Conservation (phyloP, 2,797 vertebrate species). For the Anabacerthia variegaticeps region DNA sequence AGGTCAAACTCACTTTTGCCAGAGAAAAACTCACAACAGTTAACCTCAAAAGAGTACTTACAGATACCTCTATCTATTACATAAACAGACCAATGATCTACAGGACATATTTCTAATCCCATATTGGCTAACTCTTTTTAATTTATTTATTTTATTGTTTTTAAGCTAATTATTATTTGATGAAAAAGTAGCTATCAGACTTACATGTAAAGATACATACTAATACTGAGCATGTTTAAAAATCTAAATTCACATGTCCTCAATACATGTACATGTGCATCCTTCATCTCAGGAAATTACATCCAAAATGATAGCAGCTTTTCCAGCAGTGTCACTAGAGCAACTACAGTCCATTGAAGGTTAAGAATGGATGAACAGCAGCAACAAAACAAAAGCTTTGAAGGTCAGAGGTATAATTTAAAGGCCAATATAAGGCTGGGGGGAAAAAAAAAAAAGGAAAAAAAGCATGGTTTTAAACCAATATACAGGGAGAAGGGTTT, state of each 20-base stretch:
- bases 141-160: too few species aligned
- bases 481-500: background rate
- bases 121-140: background rate
- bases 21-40: background rate
- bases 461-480: background rate
- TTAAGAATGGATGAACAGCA: background rate
- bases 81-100: background rate
- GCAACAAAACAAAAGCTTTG: background rate
- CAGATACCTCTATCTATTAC: background rate
- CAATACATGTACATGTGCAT: accelerated
- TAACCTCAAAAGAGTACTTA: background rate
- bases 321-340: background rate
- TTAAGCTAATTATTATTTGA: background rate
- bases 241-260: background rate
- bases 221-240: background rate
- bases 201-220: background rate
- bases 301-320: background rate
- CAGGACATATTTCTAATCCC: background rate
- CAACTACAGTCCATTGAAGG: background rate
- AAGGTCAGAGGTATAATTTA: background rate
- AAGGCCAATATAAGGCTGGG: background rate
- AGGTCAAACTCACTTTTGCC: background rate
- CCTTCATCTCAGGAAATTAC: background rate
- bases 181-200: background rate
- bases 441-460: background rate